Evolutionary conservation across 1,140 invertebrate species (phyloP).

Genomic region (Atopsyche davidsoni): DNA sequence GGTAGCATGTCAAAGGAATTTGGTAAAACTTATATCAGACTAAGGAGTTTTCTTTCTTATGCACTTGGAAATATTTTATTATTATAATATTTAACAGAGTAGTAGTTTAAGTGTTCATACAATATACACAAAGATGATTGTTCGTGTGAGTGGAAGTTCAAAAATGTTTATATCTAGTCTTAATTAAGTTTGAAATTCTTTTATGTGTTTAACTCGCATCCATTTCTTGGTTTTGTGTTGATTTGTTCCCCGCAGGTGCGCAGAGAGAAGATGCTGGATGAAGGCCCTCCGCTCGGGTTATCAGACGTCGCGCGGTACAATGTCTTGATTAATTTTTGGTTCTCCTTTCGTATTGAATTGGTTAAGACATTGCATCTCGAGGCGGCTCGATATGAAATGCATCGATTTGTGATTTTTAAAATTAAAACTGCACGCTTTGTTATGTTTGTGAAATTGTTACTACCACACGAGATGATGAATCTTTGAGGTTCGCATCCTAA

Average conservation of each 20-base stretch:
- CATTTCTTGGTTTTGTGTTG: constrained; percentile 1
- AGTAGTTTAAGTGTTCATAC: too few relatives aligned
- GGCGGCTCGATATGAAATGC: constrained; percentile 14
- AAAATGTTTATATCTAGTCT: not conserved
- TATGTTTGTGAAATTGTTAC: not conserved
- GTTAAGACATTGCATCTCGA: constrained; percentile 52
- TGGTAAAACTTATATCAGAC: too few relatives aligned
- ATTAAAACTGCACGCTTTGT: not conserved
- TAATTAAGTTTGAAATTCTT: too few relatives aligned
- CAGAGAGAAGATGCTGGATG: not conserved
- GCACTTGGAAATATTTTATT: too few relatives aligned
- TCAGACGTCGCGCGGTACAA: constrained; percentile 45
- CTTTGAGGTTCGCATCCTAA: too few relatives aligned
- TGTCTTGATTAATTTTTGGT: constrained; percentile 49
- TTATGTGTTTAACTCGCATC: too few relatives aligned
- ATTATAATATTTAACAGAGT: too few relatives aligned
- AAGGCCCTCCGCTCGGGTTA: not conserved
- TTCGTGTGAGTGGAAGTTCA: not conserved
- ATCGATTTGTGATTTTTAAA: not conserved
- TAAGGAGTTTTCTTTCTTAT: too few relatives aligned
- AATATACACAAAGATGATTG: too few relatives aligned
- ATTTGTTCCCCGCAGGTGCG: not conserved
- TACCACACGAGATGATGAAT: too few relatives aligned
- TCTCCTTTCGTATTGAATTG: constrained; percentile 38
- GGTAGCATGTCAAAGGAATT: too few relatives aligned